These are phyloP conservation scores for Lysiphlebus fabarum DNA, from an alignment of 1,140 invertebrate genomes.

Conservation along the genomic window DNA sequence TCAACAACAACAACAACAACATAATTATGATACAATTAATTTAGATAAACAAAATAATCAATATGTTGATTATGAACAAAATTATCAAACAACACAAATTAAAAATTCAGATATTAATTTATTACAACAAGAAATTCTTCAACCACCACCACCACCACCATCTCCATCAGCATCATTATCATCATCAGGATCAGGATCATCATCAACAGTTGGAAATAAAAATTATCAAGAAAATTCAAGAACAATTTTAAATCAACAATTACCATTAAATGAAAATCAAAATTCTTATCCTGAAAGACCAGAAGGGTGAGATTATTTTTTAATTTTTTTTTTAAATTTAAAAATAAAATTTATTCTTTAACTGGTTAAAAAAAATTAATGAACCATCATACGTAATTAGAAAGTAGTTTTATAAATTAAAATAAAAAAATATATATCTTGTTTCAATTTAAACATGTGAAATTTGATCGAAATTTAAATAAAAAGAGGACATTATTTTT, in stretches of 20 bases:
- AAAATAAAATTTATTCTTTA: neutral
- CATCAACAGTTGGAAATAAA: slow-evolving; percentile 9
- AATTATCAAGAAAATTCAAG: slow-evolving; percentile 4
- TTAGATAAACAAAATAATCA: too few relatives aligned
- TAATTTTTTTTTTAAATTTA: neutral
- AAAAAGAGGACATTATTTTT: slow-evolving; percentile 16
- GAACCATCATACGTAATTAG: neutral
- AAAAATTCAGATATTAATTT: too few relatives aligned
- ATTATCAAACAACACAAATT: too few relatives aligned
- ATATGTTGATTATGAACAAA: too few relatives aligned
- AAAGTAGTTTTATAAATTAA: neutral
- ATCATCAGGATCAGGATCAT: slow-evolving; percentile 19
- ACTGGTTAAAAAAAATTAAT: neutral
- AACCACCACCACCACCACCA: too few relatives aligned
- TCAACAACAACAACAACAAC: slow-evolving; percentile 21
- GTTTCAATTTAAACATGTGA: slow-evolving; percentile 18
- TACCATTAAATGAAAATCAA: neutral
- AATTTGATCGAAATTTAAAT: slow-evolving; percentile 23
- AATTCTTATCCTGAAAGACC: slow-evolving; percentile 12
- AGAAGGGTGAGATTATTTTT: slow-evolving; percentile 13
- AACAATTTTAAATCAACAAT: slow-evolving; percentile 6
- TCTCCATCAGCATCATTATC: slow-evolving; percentile 2
- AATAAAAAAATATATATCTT: slow-evolving; percentile 8
- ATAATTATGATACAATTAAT: slow-evolving; percentile 14
- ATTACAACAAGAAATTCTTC: too few relatives aligned